Conservation (phyloP, 2,888 invertebrate genomes). For the Parnassius apollo region DNA sequence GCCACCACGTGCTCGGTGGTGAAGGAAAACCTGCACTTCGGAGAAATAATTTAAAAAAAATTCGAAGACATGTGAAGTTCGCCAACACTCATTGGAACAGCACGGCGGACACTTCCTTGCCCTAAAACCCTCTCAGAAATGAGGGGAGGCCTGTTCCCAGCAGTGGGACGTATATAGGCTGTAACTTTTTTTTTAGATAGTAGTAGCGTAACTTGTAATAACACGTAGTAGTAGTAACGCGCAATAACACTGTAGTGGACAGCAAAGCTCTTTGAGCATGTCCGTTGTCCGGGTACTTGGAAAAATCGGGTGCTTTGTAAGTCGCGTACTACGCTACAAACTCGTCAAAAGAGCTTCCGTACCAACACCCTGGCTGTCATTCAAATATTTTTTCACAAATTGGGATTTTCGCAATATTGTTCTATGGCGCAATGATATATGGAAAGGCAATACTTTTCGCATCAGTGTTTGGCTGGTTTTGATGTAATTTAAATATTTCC, state of each 20-base stretch:
- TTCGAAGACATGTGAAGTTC: no score
- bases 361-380: not conserved
- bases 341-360: slow-evolving; percentile 30
- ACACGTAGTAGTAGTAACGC: slow-evolving; percentile 43
- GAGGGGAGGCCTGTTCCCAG: no score
- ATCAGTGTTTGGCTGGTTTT: no score
- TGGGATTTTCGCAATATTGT: not conserved
- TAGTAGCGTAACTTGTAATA: slow-evolving; percentile 37
- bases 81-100: no score
- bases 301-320: slow-evolving; percentile 51
- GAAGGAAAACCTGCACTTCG: no score
- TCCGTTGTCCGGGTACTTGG: slow-evolving; percentile 38
- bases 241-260: slow-evolving; percentile 52
- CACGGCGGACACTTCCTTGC: no score
- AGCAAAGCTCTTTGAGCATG: slow-evolving; percentile 67
- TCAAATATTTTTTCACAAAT: not conserved
- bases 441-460: no score
- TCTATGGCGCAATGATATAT: no score
- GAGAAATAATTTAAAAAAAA: no score
- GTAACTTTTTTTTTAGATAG: slow-evolving; percentile 22
- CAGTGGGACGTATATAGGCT: no score
- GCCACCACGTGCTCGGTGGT: no score
- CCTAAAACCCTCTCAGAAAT: not conserved
- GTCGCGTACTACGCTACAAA: slow-evolving; percentile 22
- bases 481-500: no score